These are phyloP conservation scores for Premnoplex brunnescens DNA, from an alignment of 2,797 vertebrate genomes.

Conservation along the genomic window DNA sequence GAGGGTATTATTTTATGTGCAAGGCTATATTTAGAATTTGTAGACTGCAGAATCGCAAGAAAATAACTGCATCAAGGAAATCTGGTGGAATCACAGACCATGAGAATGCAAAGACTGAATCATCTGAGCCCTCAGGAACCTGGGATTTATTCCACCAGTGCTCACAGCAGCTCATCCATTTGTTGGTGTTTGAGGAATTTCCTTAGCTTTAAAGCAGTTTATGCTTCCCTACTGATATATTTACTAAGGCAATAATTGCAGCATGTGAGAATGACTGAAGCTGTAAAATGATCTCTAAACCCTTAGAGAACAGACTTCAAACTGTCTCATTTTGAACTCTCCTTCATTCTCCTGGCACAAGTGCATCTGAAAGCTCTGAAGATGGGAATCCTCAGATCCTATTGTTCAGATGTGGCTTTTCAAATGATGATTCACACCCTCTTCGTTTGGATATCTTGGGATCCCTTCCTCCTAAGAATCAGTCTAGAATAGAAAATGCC, in stretches of 20 bases:
- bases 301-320: conserved; percentile 13
- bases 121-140: conserved; percentile 22
- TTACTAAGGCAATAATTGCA: conserved; percentile 17
- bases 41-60: conserved; percentile 59
- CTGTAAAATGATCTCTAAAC: background rate
- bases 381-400: background rate
- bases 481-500: background rate
- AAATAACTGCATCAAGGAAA: conserved; percentile 66
- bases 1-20: conserved; percentile 61
- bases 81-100: conserved; percentile 67
- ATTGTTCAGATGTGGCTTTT: conserved; percentile 42
- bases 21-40: conserved; percentile 46
- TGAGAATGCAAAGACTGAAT: conserved; percentile 62
- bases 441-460: background rate
- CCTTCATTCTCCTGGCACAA: background rate
- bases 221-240: background rate
- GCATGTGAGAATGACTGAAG: background rate
- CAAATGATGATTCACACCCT: background rate
- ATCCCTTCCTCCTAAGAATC: background rate
- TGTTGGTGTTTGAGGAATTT: conserved; percentile 32
- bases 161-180: conserved; percentile 14
- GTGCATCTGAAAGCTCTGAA: background rate
- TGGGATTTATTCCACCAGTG: conserved; percentile 22
- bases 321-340: background rate
- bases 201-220: conserved; percentile 25